Evolutionary conservation across 2,797 vertebrate genomes (phyloP), one percentile per base, ranked within the genome.

Genomic region (Ciconia nigra): DNA sequence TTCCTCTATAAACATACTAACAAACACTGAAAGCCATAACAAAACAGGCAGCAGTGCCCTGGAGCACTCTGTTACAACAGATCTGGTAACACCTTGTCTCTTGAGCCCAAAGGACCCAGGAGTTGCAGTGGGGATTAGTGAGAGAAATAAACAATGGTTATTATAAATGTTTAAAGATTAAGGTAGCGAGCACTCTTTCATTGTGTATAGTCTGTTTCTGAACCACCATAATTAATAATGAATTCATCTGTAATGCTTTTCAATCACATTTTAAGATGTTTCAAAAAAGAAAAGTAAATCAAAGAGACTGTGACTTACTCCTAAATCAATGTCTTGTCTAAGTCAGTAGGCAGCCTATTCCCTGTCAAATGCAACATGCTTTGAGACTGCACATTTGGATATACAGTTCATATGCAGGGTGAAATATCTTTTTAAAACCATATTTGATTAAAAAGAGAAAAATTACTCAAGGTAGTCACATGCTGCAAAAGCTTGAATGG

Each of bases 71-170:
- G 83, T 71, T 71, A 49, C 35, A 51, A 55, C 5, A 84, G 58
- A 94, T 81, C 69, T 83, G 26, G 71, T 83, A 94, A 95, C 57
- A 85, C 63, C 29, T 85, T 58, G 55, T 54, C 83, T 78, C 86
- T 71, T 20, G 65, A 94, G 65, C 81, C 92, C 89, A 95, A 81
- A 85, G 46, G 86, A 89, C 78, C 66, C 3, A 13, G 29, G 52
- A 91, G 67, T 39, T 95, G 54, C 86, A 87, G 54, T 28, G 61
- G 71, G 78, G 71, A 96, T 95, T 95, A 97, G 76, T 20, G 87
- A 85, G 47, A 87, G 57, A 96, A 93, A 97, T 90, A 97, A 97
- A 97, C 94, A 97, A 93, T 22, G 20, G 35, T 80, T 96, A 93
- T 85, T 92, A 90, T 62, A 93, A 96, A 91, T 58, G 71, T 89